phyloP scores from a whole-genome alignment of 2,113 vertebrate genomes.

The Antigone vipio region DNA sequence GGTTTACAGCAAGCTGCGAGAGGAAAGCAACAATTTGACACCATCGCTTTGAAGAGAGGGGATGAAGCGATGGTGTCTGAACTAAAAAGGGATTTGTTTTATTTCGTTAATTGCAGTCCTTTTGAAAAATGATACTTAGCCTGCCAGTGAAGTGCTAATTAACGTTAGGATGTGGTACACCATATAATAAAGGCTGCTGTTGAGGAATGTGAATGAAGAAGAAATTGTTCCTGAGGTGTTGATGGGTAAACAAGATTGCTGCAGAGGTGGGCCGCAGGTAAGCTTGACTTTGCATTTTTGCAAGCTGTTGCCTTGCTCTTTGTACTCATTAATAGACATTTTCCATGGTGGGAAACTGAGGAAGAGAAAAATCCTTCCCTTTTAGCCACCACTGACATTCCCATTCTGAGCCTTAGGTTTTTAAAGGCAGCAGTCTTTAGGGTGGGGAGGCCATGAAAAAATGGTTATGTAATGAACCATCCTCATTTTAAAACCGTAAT shows the following conservation, averaged over 20 bases:
- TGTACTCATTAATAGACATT: neutral
- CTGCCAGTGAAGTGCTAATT: conserved; percentile 41
- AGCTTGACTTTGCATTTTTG: neutral
- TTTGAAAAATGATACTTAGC: conserved; percentile 43
- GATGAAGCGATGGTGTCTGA: neutral
- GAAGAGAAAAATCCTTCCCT: neutral
- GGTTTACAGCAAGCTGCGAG: neutral
- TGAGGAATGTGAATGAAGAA: conserved; percentile 27
- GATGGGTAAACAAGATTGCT: conserved; percentile 63
- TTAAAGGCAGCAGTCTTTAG: neutral
- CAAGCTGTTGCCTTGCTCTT: neutral
- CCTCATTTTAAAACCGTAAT: neutral
- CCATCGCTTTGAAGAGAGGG: neutral
- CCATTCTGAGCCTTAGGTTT: neutral
- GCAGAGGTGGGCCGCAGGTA: conserved; percentile 19
- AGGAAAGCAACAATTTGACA: conserved; percentile 25
- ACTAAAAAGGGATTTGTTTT: conserved; percentile 15
- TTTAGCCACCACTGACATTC: neutral
- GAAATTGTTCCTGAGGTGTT: conserved; percentile 4
- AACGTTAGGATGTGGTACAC: conserved; percentile 52
- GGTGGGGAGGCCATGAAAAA: neutral
- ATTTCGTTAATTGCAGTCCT: conserved; percentile 42
- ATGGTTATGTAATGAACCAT: neutral
- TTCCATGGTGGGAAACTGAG: neutral
- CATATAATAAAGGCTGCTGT: conserved; percentile 26